phyloP scores from a whole-genome alignment of 2,888 invertebrate species.

The Carterocephalus palaemon region DNA sequence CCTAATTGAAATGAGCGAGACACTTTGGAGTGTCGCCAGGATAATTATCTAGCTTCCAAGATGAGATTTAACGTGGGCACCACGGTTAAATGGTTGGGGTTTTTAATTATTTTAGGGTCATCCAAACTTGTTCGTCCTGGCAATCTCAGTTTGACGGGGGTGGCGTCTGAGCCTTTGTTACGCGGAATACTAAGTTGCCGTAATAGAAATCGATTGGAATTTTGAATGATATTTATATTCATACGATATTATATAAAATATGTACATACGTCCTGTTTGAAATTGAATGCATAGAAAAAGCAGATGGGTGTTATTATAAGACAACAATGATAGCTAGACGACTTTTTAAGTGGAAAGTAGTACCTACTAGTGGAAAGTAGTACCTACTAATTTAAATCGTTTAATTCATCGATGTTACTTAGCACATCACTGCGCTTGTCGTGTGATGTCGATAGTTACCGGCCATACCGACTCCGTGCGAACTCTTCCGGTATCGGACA shows the following conservation, averaged over 20 bases:
- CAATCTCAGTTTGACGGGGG: conserved; percentile 33
- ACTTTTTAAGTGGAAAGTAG: no score
- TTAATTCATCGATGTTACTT: conserved; percentile 34
- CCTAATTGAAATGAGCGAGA: conserved; percentile 78
- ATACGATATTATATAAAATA: no score
- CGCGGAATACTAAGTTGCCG: conserved; percentile 32
- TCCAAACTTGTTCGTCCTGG: conserved; percentile 33
- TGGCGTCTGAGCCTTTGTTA: conserved; percentile 1
- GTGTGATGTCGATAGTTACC: conserved; percentile 73
- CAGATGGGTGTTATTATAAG: no score
- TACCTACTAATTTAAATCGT: no score
- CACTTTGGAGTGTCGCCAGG: conserved; percentile 78
- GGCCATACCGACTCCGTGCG: conserved; percentile 54
- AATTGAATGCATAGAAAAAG: no score
- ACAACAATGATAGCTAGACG: no score
- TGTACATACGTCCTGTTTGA: no score
- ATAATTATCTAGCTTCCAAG: conserved; percentile 75
- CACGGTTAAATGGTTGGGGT: conserved; percentile 63
- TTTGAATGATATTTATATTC: conserved; percentile 1
- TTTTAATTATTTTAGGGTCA: conserved; percentile 50
- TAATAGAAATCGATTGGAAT: conserved; percentile 19
- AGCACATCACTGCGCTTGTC: conserved; percentile 48
- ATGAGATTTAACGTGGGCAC: conserved; percentile 74
- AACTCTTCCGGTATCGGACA: conserved; percentile 67
- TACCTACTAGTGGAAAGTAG: no score